Base-by-base conservation (phyloP, 2,113 vertebrate genomes). In the Craseonycteris thonglongyai region DNA sequence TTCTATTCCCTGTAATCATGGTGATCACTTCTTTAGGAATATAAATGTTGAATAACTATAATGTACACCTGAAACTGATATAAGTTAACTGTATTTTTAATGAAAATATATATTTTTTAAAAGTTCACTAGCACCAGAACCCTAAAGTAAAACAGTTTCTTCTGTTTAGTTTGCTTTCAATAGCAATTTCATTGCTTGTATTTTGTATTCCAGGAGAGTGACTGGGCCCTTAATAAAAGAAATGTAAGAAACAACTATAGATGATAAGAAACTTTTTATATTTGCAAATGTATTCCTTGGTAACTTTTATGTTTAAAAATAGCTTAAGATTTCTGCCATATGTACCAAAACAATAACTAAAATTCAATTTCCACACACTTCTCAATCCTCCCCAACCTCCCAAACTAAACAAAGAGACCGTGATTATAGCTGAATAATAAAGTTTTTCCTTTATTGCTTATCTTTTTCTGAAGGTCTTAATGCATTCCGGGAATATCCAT, bases 281-380 rank as follows among this genome's bases (percentile, higher is more conserved):
- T 35, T 93, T 93, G 18, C 21, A 94, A 91, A 91, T 40, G n/a
- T 9, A 80, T 47, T 40, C 21, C 22, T 94, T 2, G 51, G 10
- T 71, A 76, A 80, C 33, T 59, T 79, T n/a, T 16, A 21, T 35
- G 63, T 51, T 89, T 72, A 51, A 19, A 83, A 94, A 79, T 24
- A 74, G 14, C 19, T 83, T 40, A 76, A 40, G 28, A 76, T 81
- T 74, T 81, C 35, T 88, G 0, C 18, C 3, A 28, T 42, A 21
- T 38, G 10, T 54, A 68, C 7, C 15, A 84, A 94, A 81, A 93
- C 5, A 68, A 26, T 65, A 74, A 80, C 28, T 51, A 35, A 90
- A 94, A 59, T 90, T 58, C 78, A 80, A 40, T 59, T 94, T 96
- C 40, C 75, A 51, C 2, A 24, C 12, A 45, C 24, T 35, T 74